A percentile compares a stretch with the other conserved stretches of the same genome.
Evolutionary conservation across 2,888 invertebrate species (phyloP).

Genomic region (Syritta pipiens): DNA sequence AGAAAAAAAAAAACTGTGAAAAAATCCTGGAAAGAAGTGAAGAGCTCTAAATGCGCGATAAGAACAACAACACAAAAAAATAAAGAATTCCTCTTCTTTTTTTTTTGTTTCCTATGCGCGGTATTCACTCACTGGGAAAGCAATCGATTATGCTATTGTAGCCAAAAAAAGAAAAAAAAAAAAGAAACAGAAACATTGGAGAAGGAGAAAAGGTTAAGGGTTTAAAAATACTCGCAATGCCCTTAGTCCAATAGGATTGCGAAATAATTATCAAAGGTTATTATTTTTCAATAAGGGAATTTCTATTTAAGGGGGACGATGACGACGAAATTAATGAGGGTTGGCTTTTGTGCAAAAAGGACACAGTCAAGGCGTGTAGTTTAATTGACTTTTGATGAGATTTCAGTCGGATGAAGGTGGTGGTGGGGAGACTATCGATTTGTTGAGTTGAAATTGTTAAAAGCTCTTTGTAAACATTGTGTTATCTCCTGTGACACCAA

Average conservation of each 20-base stretch:
- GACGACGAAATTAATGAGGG: background rate
- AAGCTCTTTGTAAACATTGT: background rate
- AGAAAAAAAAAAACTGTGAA: slow-evolving; percentile 29
- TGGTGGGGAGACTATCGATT: background rate
- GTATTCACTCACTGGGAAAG: slow-evolving; percentile 21
- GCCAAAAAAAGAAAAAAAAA: slow-evolving; percentile 1
- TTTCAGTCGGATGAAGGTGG: background rate
- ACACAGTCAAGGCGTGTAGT: background rate
- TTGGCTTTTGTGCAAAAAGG: background rate
- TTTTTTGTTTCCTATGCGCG: slow-evolving; percentile 16
- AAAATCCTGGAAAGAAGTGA: slow-evolving; percentile 34
- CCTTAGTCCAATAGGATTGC: slow-evolving; percentile 13
- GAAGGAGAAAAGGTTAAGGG: slow-evolving; percentile 32
- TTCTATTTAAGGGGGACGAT: background rate
- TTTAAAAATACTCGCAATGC: slow-evolving; percentile 33
- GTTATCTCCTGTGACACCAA: too few relatives aligned
- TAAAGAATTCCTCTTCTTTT: slow-evolving; percentile 34
- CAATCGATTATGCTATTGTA: slow-evolving; percentile 60
- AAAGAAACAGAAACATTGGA: too few relatives aligned
- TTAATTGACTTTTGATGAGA: background rate
- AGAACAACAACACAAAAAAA: slow-evolving; percentile 54
- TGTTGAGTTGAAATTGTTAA: background rate
- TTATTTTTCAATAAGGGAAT: slow-evolving; percentile 20
- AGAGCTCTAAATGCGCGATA: slow-evolving; percentile 45
- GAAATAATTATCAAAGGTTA: slow-evolving; percentile 32